Evolutionary conservation across 1,140 invertebrate genomes (phyloP).

Genomic region (Drosophila simulans): DNA sequence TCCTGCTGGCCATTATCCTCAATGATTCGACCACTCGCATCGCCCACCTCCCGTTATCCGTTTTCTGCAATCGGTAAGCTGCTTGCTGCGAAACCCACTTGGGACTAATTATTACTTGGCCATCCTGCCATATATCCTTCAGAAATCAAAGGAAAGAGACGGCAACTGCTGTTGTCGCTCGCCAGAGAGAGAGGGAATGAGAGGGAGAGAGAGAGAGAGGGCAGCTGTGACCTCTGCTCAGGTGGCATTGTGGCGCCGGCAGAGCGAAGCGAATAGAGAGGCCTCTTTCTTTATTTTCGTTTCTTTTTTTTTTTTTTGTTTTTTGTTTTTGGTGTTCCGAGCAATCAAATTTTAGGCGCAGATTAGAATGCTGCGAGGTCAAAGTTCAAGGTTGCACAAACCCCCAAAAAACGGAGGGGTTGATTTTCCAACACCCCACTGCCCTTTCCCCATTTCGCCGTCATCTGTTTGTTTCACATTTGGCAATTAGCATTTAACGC

Average conservation of each 20-base stretch:
- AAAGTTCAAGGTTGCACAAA: constrained; percentile 75
- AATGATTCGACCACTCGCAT: not conserved
- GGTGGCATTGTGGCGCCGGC: constrained; percentile 16
- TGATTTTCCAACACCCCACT: not conserved
- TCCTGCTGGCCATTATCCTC: constrained; percentile 16
- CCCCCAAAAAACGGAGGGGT: not conserved
- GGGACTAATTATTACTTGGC: constrained; percentile 76
- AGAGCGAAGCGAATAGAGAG: constrained; percentile 14
- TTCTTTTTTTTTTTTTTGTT: not conserved
- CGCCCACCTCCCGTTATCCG: not conserved
- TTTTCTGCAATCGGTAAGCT: constrained; percentile 26
- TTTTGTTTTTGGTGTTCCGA: constrained; percentile 6
- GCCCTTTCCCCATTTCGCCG: not conserved
- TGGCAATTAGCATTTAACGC: constrained; percentile 53
- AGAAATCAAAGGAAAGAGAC: constrained; percentile 33
- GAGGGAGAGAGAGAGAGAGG: too few species aligned
- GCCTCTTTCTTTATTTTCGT: constrained; percentile 8
- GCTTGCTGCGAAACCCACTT: constrained; percentile 69
- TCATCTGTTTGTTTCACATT: constrained; percentile 41
- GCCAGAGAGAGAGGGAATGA: not conserved
- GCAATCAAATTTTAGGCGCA: constrained; percentile 74
- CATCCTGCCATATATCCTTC: constrained; percentile 39
- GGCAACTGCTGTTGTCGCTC: not conserved
- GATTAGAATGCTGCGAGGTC: constrained; percentile 73
- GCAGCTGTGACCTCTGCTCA: constrained; percentile 17